These are phyloP conservation scores for Macrobrachium nipponense DNA, from an alignment of 1,140 invertebrate genomes.

Conservation along the genomic window DNA sequence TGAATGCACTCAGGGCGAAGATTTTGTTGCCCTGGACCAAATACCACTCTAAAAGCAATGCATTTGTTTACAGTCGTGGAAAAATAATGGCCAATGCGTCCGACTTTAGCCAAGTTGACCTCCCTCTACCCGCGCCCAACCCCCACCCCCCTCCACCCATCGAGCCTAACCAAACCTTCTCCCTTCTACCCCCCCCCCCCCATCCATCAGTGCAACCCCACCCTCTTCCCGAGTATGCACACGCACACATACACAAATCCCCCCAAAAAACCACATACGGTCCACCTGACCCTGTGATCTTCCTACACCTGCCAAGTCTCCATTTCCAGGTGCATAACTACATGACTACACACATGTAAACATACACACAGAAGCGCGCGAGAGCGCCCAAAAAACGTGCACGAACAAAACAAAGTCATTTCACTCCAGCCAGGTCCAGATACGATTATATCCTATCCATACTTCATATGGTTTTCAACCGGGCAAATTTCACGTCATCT, in stretches of 20 bases:
- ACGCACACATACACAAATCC: constrained; percentile 17
- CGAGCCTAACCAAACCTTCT: background rate
- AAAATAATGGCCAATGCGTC: too few species aligned
- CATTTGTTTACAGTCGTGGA: too few species aligned
- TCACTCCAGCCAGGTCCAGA: background rate
- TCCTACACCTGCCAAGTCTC: background rate
- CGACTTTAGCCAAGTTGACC: background rate
- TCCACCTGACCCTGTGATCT: too few species aligned
- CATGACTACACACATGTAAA: constrained; percentile 8
- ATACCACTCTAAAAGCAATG: too few species aligned
- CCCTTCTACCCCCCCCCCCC: background rate
- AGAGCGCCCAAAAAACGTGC: background rate
- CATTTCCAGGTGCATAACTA: background rate
- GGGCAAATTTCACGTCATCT: too few species aligned
- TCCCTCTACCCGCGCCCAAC: background rate
- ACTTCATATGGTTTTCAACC: too few species aligned
- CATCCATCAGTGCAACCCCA: background rate
- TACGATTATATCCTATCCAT: too few species aligned
- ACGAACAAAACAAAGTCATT: background rate
- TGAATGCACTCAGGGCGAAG: too few species aligned
- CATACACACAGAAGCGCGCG: constrained; percentile 16
- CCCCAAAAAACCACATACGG: background rate
- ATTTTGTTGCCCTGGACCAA: too few species aligned
- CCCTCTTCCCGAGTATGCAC: background rate
- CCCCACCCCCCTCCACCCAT: background rate